Evolutionary conservation across 2,113 vertebrate genomes (phyloP).

Genomic region (Deroptyus accipitrinus): DNA sequence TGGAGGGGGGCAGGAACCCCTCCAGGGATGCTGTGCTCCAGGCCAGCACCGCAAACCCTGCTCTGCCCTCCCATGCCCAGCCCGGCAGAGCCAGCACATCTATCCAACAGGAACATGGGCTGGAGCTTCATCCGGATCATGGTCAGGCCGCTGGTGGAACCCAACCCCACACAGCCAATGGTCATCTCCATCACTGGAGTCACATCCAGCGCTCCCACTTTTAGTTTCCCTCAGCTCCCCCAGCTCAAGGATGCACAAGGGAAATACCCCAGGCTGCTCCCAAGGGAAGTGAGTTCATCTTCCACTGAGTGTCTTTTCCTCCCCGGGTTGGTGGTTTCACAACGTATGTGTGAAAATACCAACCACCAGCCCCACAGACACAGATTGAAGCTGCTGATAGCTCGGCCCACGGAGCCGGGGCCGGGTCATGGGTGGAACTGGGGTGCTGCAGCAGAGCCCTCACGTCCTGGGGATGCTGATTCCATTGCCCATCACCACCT

Average conservation of each 20-base stretch:
- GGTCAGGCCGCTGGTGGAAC: fast-evolving
- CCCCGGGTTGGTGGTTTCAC: neutral
- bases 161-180: fast-evolving
- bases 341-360: neutral
- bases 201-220: fast-evolving
- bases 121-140: fast-evolving
- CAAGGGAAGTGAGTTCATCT: neutral
- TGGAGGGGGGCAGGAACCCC: fast-evolving
- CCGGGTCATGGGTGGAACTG: fast-evolving
- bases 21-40: neutral
- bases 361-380: neutral
- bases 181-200: fast-evolving
- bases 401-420: fast-evolving
- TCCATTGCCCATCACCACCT: fast-evolving
- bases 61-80: fast-evolving
- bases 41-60: neutral
- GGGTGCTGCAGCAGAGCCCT: neutral
- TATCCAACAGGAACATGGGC: fast-evolving
- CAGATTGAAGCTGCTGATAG: neutral
- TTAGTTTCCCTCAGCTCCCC: neutral
- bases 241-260: neutral
- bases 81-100: neutral
- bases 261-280: neutral
- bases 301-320: neutral
- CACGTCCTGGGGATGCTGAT: neutral